phyloP scores from a whole-genome alignment of 2,888 invertebrate genomes.

The Sylvicola fuscatus region DNA sequence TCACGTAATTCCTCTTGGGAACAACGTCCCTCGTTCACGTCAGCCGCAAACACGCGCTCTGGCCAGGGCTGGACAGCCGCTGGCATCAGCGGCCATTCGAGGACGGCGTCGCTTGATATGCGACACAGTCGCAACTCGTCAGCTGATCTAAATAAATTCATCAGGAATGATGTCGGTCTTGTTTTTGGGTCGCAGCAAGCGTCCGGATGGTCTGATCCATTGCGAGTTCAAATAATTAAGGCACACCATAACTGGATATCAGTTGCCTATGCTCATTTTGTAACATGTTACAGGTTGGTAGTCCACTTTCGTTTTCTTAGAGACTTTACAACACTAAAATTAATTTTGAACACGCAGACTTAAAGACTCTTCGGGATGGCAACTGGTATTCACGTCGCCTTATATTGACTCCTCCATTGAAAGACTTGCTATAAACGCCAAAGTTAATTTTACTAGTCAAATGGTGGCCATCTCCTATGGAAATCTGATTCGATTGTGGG shows the following conservation, averaged over 20 bases:
- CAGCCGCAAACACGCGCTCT: background rate
- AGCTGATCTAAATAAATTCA: slow-evolving; percentile 49
- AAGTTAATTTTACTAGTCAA: slow-evolving; percentile 37
- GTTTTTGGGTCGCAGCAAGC: slow-evolving; percentile 40
- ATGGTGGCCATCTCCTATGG: slow-evolving; percentile 72
- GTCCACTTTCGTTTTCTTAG: background rate
- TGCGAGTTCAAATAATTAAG: slow-evolving; percentile 79
- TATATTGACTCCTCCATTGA: slow-evolving; percentile 79
- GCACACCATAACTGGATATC: slow-evolving; percentile 98
- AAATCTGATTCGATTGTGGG: slow-evolving; percentile 57
- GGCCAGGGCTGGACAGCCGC: slow-evolving; percentile 6
- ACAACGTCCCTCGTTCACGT: slow-evolving; percentile 26
- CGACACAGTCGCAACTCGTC: slow-evolving; percentile 52
- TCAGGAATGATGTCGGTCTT: slow-evolving; percentile 47
- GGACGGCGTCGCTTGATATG: slow-evolving; percentile 63
- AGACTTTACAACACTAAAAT: slow-evolving; percentile 6
- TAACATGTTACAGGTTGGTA: slow-evolving; percentile 58
- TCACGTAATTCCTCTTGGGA: slow-evolving; percentile 73
- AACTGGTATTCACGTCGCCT: slow-evolving; percentile 82
- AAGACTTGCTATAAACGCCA: slow-evolving; percentile 72
- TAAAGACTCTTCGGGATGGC: slow-evolving; percentile 95
- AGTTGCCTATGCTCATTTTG: slow-evolving; percentile 89
- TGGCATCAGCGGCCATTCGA: slow-evolving; percentile 43
- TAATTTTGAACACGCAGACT: slow-evolving; percentile 29
- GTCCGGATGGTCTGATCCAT: slow-evolving; percentile 54